Conservation (phyloP, 1,140 invertebrate genomes). For the Chrysoperla carnea region DNA sequence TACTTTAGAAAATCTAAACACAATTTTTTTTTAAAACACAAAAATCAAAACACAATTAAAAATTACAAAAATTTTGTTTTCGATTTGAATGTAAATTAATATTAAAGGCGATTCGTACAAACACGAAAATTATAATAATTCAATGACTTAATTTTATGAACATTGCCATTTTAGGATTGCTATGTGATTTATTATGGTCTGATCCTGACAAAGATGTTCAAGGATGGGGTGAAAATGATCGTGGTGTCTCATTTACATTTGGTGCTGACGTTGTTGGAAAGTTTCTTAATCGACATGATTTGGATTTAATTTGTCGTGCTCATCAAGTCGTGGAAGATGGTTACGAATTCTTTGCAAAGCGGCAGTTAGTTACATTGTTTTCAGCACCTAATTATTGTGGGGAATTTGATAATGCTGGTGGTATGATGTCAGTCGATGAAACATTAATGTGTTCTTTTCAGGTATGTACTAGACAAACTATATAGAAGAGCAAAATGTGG, state of each 20-base stretch:
- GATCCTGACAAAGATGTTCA: slow-evolving; percentile 79
- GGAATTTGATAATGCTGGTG: slow-evolving; percentile 60
- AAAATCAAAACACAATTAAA: too few species aligned
- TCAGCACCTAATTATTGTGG: slow-evolving; percentile 77
- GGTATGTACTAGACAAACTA: slow-evolving; percentile 13
- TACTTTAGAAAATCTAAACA: too few species aligned
- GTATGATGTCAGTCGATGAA: slow-evolving; percentile 99
- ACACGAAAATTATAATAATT: too few species aligned
- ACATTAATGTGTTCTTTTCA: slow-evolving; percentile 96
- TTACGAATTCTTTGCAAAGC: slow-evolving; percentile 81
- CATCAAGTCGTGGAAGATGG: slow-evolving; percentile 87
- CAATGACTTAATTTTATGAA: neutral
- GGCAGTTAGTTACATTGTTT: slow-evolving; percentile 85
- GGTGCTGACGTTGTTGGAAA: slow-evolving; percentile 70
- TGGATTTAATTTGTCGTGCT: slow-evolving; percentile 77
- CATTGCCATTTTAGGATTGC: slow-evolving; percentile 30
- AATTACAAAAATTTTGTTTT: too few species aligned
- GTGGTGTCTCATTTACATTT: slow-evolving; percentile 76
- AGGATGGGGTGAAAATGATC: slow-evolving; percentile 77
- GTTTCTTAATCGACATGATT: slow-evolving; percentile 69
- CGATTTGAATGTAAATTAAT: too few species aligned
- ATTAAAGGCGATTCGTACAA: too few species aligned
- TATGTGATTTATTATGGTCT: slow-evolving; percentile 80
- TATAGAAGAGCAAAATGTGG: too few species aligned
- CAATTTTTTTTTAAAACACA: too few species aligned